Conservation (phyloP, 1,140 invertebrate genomes). For the Hetaerina americana region DNA sequence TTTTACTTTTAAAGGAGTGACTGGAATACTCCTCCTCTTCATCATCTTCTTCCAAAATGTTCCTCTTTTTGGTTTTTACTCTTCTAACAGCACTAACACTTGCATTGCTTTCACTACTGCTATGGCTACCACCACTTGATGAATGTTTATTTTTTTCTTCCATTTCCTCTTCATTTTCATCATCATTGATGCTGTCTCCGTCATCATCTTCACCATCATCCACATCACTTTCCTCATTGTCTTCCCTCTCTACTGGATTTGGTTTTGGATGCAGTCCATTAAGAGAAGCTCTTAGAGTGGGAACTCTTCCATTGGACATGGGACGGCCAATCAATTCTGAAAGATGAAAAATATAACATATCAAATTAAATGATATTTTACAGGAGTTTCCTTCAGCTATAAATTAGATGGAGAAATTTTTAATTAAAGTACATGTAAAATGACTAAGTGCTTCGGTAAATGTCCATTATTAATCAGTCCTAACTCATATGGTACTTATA, state of each 20-base stretch:
- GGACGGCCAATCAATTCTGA: not conserved
- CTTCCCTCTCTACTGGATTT: constrained; percentile 21
- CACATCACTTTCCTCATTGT: constrained; percentile 12
- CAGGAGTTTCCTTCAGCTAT: too few relatives aligned
- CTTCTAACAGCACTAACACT: constrained; percentile 11
- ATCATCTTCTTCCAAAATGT: constrained; percentile 12
- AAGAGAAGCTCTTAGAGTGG: not conserved
- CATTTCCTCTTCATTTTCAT: not conserved
- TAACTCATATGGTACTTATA: too few relatives aligned
- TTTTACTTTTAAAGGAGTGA: constrained; percentile 12
- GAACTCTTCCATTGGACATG: not conserved
- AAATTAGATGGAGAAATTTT: too few relatives aligned
- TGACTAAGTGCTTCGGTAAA: too few relatives aligned
- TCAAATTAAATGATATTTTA: too few relatives aligned
- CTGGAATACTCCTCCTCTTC: constrained; percentile 19
- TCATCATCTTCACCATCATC: constrained; percentile 28
- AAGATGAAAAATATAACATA: too few relatives aligned
- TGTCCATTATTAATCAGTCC: too few relatives aligned
- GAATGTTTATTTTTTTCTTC: constrained; percentile 6
- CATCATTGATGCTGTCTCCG: constrained; percentile 14
- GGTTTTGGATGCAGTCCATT: constrained; percentile 15
- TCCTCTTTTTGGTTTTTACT: constrained; percentile 25
- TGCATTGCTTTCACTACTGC: constrained; percentile 17
- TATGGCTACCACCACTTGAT: not conserved
- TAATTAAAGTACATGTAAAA: too few relatives aligned